Conservation (phyloP, 2,797 vertebrate species). For the Falco naumanni region DNA sequence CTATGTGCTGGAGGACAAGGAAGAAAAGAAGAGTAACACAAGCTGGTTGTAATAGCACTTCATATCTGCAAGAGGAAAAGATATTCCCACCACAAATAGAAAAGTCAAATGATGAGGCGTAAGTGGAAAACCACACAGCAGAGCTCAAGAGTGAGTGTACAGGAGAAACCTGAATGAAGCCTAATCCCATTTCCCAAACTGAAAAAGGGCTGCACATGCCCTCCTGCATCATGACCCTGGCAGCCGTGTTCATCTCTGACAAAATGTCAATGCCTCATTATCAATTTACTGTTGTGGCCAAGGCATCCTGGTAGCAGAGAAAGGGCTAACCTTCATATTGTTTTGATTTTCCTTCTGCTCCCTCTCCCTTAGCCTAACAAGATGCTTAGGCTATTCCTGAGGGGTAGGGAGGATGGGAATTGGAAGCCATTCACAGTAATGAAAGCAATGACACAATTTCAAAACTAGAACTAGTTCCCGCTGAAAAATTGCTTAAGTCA, state of each 20-base stretch:
- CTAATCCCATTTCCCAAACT: not conserved
- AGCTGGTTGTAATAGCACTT: not conserved
- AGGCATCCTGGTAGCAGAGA: not conserved
- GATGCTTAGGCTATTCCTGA: not conserved
- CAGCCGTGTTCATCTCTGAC: not conserved
- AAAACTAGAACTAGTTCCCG: not conserved
- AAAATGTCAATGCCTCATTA: not conserved
- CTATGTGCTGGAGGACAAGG: not conserved
- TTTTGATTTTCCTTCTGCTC: not conserved
- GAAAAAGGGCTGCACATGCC: not conserved
- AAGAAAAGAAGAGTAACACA: not conserved
- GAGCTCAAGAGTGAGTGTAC: accelerated
- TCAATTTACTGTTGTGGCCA: not conserved
- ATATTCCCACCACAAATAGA: not conserved
- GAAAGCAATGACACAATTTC: not conserved
- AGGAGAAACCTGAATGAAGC: not conserved
- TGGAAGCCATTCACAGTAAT: not conserved
- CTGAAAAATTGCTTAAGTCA: not conserved
- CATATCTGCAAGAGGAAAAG: not conserved
- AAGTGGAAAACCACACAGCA: not conserved
- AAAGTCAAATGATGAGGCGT: not conserved
- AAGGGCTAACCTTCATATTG: not conserved
- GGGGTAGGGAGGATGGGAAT: not conserved
- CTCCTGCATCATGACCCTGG: not conserved
- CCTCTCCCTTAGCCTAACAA: not conserved